These are phyloP conservation scores for Notodonta ziczac DNA, from an alignment of 2,888 invertebrate species.

Conservation along the genomic window DNA sequence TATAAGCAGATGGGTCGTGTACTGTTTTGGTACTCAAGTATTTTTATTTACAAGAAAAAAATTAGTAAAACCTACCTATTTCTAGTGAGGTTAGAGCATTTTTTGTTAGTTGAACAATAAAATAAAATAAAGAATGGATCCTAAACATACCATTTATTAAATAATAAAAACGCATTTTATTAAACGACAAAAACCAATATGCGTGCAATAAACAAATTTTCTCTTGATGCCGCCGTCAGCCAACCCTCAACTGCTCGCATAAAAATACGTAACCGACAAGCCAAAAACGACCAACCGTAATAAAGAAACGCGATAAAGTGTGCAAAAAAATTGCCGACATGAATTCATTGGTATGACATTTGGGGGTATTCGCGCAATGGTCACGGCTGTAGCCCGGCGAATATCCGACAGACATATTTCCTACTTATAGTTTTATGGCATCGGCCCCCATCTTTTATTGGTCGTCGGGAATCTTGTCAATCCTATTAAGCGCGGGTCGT, in stretches of 20 bases:
- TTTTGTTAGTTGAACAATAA: not conserved
- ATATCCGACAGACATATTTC: constrained; percentile 70
- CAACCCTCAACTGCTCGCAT: constrained; percentile 63
- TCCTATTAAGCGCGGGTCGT: constrained; percentile 69
- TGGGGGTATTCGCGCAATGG: constrained; percentile 73
- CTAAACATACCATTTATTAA: constrained; percentile 21
- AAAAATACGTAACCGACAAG: constrained; percentile 61
- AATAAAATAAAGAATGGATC: not conserved
- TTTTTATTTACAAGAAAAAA: too few relatives aligned
- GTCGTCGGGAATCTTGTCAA: constrained; percentile 77
- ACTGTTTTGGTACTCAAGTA: too few relatives aligned
- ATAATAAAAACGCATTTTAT: constrained; percentile 57
- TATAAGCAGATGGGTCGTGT: too few relatives aligned
- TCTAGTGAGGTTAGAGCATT: too few relatives aligned
- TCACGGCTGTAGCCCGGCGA: constrained; percentile 67
- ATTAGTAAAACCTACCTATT: too few relatives aligned
- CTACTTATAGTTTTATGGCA: constrained; percentile 81
- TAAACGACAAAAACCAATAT: constrained; percentile 71
- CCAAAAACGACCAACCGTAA: constrained; percentile 76
- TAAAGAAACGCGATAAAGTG: constrained; percentile 82
- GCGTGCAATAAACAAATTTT: constrained; percentile 79
- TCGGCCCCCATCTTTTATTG: constrained; percentile 79
- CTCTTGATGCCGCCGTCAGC: constrained; percentile 49
- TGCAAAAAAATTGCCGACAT: constrained; percentile 79
- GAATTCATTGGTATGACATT: constrained; percentile 85